Evolutionary conservation across 2,113 vertebrate genomes (phyloP), one percentile per base, ranked within the genome.

Genomic region (Condylura cristata): DNA sequence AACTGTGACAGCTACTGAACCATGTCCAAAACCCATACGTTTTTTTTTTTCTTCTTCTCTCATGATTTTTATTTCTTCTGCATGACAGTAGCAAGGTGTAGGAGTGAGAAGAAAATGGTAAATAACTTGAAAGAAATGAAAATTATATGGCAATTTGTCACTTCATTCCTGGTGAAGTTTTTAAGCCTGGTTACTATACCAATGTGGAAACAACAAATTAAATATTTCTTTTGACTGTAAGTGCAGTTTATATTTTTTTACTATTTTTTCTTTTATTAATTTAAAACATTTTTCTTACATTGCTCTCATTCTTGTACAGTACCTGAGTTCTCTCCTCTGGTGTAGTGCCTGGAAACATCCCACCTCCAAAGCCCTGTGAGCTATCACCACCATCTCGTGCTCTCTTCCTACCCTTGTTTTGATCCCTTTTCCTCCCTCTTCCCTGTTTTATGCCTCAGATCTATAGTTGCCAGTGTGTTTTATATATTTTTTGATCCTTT

Each of bases 1-100:
- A 61, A 84, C 28, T 75, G 51, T 80, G 71, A 80, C 39, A 72
- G 28, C 65, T 46, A 90, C 71, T 92, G 58, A 84, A 85, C 93
- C 76, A 44, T 71, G n/a, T 81, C 80, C 72, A 75, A 96, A 94
- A 79, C n/a, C n/a, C 39, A 12, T 66, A 76, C 80, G 61, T 48
- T 56, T 76, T 96, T 78, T 56, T 5, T 48, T 56, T 76, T 96
- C 72, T 56, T 5, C 48, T 80, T 75, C 74, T 83, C 48, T 83
- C 48, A 48, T 92, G 80, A 93, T 68, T 97, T 96, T 84, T 90
- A 86, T 94, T 90, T 84, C 81, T 90, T 87, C 44, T 51, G 30
- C 16, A 26, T 70, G 20, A 74, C 91, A 28, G 88, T 39, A 86
- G 88, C 48, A 92, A 75, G 56, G 37, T 53, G 56, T 74, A n/a